These are phyloP conservation scores for Sebastes melanostomus DNA, from an alignment of 2,797 vertebrate species.

Conservation along the genomic window DNA sequence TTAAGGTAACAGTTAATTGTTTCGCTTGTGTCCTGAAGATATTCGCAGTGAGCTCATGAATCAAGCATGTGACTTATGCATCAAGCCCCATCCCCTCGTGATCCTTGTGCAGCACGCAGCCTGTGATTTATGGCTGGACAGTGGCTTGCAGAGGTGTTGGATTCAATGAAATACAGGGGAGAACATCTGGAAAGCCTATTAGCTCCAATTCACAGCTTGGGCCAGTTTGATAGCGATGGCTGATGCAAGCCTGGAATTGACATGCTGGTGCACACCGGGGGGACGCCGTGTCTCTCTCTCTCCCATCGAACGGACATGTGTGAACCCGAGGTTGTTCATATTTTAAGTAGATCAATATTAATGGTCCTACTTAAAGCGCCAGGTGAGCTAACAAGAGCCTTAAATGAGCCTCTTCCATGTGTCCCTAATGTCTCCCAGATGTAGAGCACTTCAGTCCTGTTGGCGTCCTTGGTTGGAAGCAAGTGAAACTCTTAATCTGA, in stretches of 20 bases:
- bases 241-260: slow-evolving; percentile 50
- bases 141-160: slow-evolving; percentile 82
- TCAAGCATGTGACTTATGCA: slow-evolving; percentile 76
- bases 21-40: slow-evolving; percentile 71
- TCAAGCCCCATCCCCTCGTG: slow-evolving; percentile 67
- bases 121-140: slow-evolving; percentile 81
- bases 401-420: slow-evolving; percentile 76
- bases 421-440: slow-evolving; percentile 78
- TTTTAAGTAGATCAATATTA: slow-evolving; percentile 74
- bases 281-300: slow-evolving; percentile 46
- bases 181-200: slow-evolving; percentile 85
- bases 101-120: slow-evolving; percentile 57
- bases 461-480: slow-evolving; percentile 67
- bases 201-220: slow-evolving; percentile 73
- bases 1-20: slow-evolving; percentile 84
- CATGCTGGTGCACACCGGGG: slow-evolving; percentile 38
- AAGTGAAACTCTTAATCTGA: slow-evolving; percentile 57
- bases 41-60: slow-evolving; percentile 77
- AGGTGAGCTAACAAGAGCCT: slow-evolving; percentile 79
- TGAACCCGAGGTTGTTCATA: slow-evolving; percentile 56
- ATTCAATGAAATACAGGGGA: slow-evolving; percentile 76
- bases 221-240: slow-evolving; percentile 75
- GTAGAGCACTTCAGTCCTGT: slow-evolving; percentile 49
- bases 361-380: slow-evolving; percentile 71
- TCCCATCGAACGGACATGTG: slow-evolving; percentile 40